phyloP scores from a whole-genome alignment of 1,140 invertebrate genomes.

The Diabrotica undecimpunctata region DNA sequence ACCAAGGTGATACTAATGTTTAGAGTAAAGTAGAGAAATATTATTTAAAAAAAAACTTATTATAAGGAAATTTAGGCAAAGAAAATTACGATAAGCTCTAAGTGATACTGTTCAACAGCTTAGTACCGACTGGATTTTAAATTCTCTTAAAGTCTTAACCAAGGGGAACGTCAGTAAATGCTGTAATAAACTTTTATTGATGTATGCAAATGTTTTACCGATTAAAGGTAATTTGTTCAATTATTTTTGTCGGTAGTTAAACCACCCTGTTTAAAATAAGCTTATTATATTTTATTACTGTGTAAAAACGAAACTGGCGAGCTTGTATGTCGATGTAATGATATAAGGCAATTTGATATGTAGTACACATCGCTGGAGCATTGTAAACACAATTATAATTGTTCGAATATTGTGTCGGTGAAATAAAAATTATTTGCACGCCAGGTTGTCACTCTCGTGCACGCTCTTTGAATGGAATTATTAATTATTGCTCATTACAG shows the following conservation, averaged over 20 bases:
- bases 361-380: conserved; percentile 14
- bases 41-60: no score
- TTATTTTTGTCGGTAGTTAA: background rate
- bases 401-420: conserved; percentile 17
- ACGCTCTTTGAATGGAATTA: background rate
- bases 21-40: no score
- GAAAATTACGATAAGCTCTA: no score
- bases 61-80: no score
- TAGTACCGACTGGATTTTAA: background rate
- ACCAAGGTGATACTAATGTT: no score
- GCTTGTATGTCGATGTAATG: conserved; percentile 22
- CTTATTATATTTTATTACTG: conserved; percentile 20
- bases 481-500: background rate
- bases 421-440: conserved; percentile 23
- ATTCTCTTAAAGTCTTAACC: background rate
- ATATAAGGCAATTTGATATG: conserved; percentile 23
- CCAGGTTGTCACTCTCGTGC: conserved; percentile 13
- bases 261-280: background rate
- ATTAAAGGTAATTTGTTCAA: background rate
- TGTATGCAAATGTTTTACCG: background rate
- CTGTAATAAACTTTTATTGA: no score
- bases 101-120: background rate
- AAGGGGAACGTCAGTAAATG: background rate
- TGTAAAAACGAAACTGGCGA: conserved; percentile 8
- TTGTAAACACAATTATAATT: conserved; percentile 24